These are phyloP conservation scores for Peromyscus polionotus DNA, from an alignment of 2,113 vertebrate species.

Conservation along the genomic window DNA sequence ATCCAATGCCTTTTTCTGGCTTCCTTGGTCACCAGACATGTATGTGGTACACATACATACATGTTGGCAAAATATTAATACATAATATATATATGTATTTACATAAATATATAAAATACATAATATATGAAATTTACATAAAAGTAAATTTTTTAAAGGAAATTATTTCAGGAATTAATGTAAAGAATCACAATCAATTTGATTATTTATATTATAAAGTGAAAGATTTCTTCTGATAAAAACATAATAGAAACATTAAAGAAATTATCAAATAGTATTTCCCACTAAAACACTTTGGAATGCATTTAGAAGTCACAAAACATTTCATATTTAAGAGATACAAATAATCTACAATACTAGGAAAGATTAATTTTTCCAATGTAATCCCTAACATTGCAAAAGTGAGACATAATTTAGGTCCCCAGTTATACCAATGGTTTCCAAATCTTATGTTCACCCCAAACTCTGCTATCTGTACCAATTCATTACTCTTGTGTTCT, in stretches of 20 bases:
- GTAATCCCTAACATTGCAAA: slow-evolving; percentile 17
- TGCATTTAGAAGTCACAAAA: not conserved
- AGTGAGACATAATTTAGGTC: not conserved
- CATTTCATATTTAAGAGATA: not conserved
- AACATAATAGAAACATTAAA: not conserved
- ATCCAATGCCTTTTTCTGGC: not conserved
- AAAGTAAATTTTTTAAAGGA: not conserved
- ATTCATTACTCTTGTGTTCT: not conserved
- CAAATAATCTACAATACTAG: slow-evolving; percentile 7
- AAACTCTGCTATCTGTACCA: slow-evolving; percentile 32
- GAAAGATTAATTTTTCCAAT: slow-evolving; percentile 24
- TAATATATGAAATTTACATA: no score
- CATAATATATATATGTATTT: no score
- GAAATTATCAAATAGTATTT: not conserved
- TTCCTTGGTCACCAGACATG: not conserved
- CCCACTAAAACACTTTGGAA: not conserved
- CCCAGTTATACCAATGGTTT: slow-evolving; percentile 13
- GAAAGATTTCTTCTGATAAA: not conserved
- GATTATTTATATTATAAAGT: not conserved
- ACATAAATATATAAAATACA: no score
- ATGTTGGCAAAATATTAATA: not conserved
- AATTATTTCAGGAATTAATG: slow-evolving; percentile 27
- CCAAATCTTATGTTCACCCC: not conserved
- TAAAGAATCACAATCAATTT: slow-evolving; percentile 36
- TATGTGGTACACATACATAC: not conserved